Evolutionary conservation across 2,797 vertebrate species (phyloP), one percentile per base, ranked within the genome.

Genomic region (Bovichtus variegatus): DNA sequence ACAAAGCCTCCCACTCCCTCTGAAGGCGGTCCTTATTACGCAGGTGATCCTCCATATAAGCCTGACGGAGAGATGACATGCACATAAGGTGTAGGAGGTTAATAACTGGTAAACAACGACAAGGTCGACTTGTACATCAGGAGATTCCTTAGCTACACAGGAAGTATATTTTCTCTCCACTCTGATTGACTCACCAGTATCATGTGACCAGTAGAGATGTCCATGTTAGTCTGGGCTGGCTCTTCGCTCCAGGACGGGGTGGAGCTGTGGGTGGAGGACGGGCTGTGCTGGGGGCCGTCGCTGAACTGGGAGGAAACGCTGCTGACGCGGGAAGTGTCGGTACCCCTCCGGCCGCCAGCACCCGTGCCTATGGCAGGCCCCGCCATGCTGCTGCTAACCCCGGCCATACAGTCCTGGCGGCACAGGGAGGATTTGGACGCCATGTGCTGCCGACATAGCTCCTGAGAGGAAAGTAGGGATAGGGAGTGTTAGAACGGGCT

Each of bases 201-300:
- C 98, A 99, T 99, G 94, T 99, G 98, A 76, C 98, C 98, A 0
- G 98, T 99, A 50, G 98, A 99, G 92, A 99, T 99, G 92, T 99
- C 98, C 98, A 99, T 99, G 90, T 99, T 99, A 66, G 98, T 97
- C 91, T 99, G 98, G 29, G 97, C 98, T 0, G 98, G 98, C 82
- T 99, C 98, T 89, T 99, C 98, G 0, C 98, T 99, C 98, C 98
- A 99, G 82, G 98, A 99, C 0, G 98, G 97, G 0, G 98, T 99
- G 93, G 97, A 99, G 96, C 98, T 99, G 91, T 99, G 98, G 66
- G 93, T 94, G 71, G 98, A 98, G 75, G 97, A 98, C 40, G 98
- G 98, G 84, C 98, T 99, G 88, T 97, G 96, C 87, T 99, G 98
- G 0, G 97, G 97, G 0, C 97, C 97, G 0, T 99, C 98, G 0